Evolutionary conservation across 2,888 invertebrate species (phyloP), one percentile per base, ranked within the genome.

Genomic region (Sminthurinus aureus): DNA sequence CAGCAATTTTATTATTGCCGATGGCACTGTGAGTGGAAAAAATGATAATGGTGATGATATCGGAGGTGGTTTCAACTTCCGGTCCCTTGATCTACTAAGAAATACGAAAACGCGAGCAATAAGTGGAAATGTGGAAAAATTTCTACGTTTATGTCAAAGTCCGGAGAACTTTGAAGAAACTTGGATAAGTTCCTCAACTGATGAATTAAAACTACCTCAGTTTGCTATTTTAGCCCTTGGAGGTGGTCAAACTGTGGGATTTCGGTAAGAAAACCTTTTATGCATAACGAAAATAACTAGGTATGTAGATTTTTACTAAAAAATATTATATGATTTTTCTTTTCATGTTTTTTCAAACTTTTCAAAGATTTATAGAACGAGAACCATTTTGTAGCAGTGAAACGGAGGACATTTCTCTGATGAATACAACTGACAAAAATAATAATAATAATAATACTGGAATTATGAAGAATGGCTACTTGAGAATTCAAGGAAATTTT

Each of bases 381-480:
- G 24, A 13, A 18, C 74, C 74, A 18, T 81, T 26, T 26, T 81
- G 81, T 64, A 74, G 74, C 8, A 58, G n/a, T 26, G 20, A 67
- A 8, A 26, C 75, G n/a, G 13, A 64, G 6, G 64, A 52, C n/a
- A 52, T 74, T 38, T 26, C 50, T 50, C 0, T 79, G 2, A 9
- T 26, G 9, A 66, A 50, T 20, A 11, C 18, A 9, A 15, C n/a
- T 15, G 18, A 4, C 8, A 13, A 20, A 1, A 6, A 6, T 26
- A 24, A n/a, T 50, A 50, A 79, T 15, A 0, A 18, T 13, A n/a
- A n/a, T 15, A 67, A 64, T 18, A 81, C 24, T 81, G 81, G 81
- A 15, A 77, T 83, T 20, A 67, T 22, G 18, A 12, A 8, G 4
- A 64, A 83, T 64, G 78, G 83, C 3, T 79, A 83, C 38, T 79